Evolutionary conservation across 2,888 invertebrate species (phyloP), one percentile per base, ranked within the genome.

Genomic region (Aleiodes leptofemur): DNA sequence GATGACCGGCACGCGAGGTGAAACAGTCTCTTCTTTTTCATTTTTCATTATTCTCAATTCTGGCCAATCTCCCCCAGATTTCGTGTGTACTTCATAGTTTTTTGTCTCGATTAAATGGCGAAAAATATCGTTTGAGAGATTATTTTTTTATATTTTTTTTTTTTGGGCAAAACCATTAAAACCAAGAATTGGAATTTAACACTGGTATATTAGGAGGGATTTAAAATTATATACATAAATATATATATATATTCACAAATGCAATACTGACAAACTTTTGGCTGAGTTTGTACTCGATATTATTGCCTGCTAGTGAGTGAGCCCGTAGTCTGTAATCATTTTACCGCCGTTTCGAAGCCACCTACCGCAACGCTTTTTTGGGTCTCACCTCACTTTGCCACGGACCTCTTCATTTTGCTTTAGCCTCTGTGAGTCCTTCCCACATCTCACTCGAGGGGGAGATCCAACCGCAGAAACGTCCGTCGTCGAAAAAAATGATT

Each of bases 251-350:
- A 50, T n/a, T n/a, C 38, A 66, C 31, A 75, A 14, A 71, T 6
- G 34, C 14, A 43, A 57, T 56, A n/a, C 9, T n/a, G 13, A 53
- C 50, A 16, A 70, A 84, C 81, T 86, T 86, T 86, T 86, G 82
- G 77, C 74, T 75, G 78, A 76, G 86, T 83, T 84, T 86, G 84
- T 86, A 86, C 85, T 82, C 81, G 82, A 85, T 83, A 86, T 86
- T 85, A 85, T 83, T 84, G 83, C 83, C 57, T 82, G 84, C 83
- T 83, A 84, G 84, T 86, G 84, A 85, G 83, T 83, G 82, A 81
- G 82, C 83, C 82, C 83, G 81, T 79, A 80, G 85, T 83, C 88
- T 88, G 86, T 88, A 87, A 87, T 87, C 86, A 88, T 87, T 87
- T 86, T 81, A 85, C 87, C 87, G 88, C 85, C 85, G 68, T 68